Evolutionary conservation across 2,797 vertebrate species (phyloP).

Genomic region (Bufotes viridis): DNA sequence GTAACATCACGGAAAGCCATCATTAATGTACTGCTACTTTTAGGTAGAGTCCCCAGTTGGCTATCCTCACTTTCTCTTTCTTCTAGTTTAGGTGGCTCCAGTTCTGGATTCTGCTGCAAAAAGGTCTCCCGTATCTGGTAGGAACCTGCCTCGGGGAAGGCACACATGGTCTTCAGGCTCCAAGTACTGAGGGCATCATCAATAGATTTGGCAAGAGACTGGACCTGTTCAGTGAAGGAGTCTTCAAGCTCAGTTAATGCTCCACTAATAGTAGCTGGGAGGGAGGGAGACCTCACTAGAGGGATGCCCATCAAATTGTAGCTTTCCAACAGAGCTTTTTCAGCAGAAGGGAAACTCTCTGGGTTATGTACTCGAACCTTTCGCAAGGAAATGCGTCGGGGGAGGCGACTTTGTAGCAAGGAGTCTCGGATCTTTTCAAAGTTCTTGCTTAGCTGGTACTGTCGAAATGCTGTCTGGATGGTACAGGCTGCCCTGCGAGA

Average conservation of each 20-base stretch:
- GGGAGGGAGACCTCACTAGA: slow-evolving; percentile 86
- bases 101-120: slow-evolving; percentile 73
- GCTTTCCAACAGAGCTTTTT: slow-evolving; percentile 92
- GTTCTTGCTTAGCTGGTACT: slow-evolving; percentile 99
- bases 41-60: slow-evolving; percentile 81
- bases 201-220: slow-evolving; percentile 95
- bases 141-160: slow-evolving; percentile 85
- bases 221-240: slow-evolving; percentile 96
- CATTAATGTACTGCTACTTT: slow-evolving; percentile 93
- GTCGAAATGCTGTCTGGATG: slow-evolving; percentile 97
- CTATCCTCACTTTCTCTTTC: slow-evolving; percentile 80
- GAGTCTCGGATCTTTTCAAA: slow-evolving; percentile 99
- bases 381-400: slow-evolving; percentile 92
- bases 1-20: slow-evolving; percentile 98
- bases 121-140: slow-evolving; percentile 93
- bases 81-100: slow-evolving; percentile 72
- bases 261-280: slow-evolving; percentile 86
- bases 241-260: slow-evolving; percentile 96
- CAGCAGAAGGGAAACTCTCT: slow-evolving; percentile 86
- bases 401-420: slow-evolving; percentile 92
- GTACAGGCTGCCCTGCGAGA: slow-evolving; percentile 93
- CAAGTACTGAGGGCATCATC: slow-evolving; percentile 96
- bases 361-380: slow-evolving; percentile 88
- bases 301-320: slow-evolving; percentile 89
- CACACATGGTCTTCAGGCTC: slow-evolving; percentile 96